Evolutionary conservation across 2,797 vertebrate species (phyloP).

Genomic region (Oreochromis mossambicus): DNA sequence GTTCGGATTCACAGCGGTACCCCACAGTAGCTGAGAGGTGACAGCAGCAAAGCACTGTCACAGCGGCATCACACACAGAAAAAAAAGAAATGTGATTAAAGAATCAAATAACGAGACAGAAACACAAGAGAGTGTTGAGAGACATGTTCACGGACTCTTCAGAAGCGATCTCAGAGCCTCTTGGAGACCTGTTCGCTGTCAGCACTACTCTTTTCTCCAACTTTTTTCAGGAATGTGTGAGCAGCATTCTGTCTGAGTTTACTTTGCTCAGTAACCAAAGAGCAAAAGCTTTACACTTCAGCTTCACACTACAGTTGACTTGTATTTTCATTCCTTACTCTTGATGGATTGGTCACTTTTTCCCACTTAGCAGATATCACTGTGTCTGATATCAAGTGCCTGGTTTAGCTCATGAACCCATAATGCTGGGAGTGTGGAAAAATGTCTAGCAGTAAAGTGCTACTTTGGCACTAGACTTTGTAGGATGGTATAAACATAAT

Average conservation of each 20-base stretch:
- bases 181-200: slow-evolving; percentile 57
- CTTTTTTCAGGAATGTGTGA: slow-evolving; percentile 34
- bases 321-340: background rate
- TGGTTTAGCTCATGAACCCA: background rate
- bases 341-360: slow-evolving; percentile 25
- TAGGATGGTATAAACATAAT: background rate
- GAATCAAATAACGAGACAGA: slow-evolving; percentile 50
- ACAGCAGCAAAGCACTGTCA: slow-evolving; percentile 43
- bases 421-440: slow-evolving; percentile 1
- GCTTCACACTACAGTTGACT: background rate
- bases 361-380: background rate
- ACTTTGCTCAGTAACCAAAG: slow-evolving; percentile 24
- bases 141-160: slow-evolving; percentile 33
- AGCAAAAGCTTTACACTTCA: slow-evolving; percentile 26
- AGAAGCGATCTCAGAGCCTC: slow-evolving; percentile 48
- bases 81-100: slow-evolving; percentile 56
- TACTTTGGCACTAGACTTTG: background rate
- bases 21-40: slow-evolving; percentile 17
- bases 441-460: background rate
- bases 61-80: slow-evolving; percentile 4
- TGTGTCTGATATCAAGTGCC: background rate
- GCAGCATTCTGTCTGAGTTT: slow-evolving; percentile 40
- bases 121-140: slow-evolving; percentile 47
- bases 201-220: slow-evolving; percentile 30
- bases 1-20: slow-evolving; percentile 12